Evolutionary conservation across 2,113 vertebrate genomes (phyloP).

Genomic region (Hoplias malabaricus): DNA sequence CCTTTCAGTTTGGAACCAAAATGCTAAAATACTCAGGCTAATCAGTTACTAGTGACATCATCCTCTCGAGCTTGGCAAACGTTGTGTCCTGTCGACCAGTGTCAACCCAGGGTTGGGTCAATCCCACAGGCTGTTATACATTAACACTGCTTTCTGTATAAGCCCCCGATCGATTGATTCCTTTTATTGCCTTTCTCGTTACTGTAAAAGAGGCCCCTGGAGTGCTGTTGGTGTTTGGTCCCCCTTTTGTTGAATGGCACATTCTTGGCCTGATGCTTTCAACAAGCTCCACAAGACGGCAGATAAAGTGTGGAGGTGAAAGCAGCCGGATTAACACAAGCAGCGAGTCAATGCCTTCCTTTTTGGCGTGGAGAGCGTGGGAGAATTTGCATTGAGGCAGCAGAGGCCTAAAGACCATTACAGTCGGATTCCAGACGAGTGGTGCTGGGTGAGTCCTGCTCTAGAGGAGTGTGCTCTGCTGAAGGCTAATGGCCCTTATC

Average conservation of each 20-base stretch:
- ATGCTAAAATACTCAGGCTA: constrained; percentile 43
- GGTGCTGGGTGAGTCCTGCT: constrained; percentile 54
- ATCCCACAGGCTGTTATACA: neutral
- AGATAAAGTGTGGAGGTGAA: constrained; percentile 66
- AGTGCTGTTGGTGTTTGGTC: constrained; percentile 51
- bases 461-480: constrained; percentile 58
- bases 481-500: constrained; percentile 68
- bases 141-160: constrained; percentile 32
- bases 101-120: neutral
- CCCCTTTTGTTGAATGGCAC: constrained; percentile 56
- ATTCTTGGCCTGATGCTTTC: constrained; percentile 62
- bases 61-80: constrained; percentile 43
- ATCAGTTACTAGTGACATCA: constrained; percentile 54
- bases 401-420: constrained; percentile 66
- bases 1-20: constrained; percentile 60
- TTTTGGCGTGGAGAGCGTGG: constrained; percentile 62
- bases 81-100: neutral
- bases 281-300: constrained; percentile 58
- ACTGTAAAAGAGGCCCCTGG: constrained; percentile 54
- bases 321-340: constrained; percentile 71
- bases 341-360: constrained; percentile 65
- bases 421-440: constrained; percentile 60
- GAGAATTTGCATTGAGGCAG: constrained; percentile 68
- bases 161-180: constrained; percentile 7
- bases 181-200: constrained; percentile 53